phyloP scores from a whole-genome alignment of 2,113 vertebrate genomes.

The Chauna torquata region DNA sequence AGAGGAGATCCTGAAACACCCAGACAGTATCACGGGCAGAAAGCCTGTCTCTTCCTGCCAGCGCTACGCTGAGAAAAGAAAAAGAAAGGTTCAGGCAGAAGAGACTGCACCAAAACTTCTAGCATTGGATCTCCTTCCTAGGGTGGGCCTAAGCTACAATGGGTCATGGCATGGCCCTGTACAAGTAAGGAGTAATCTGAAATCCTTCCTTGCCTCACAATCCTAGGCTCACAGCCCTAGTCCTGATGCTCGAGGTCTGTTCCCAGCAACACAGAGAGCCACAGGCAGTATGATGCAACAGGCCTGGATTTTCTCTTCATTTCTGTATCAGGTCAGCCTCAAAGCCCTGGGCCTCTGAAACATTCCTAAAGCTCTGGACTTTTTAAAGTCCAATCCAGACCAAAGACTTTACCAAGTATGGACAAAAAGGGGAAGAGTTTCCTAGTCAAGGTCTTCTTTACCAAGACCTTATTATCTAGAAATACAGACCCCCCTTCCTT shows the following conservation, averaged over 20 bases:
- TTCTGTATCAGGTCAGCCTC: neutral
- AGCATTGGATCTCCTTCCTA: neutral
- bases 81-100: neutral
- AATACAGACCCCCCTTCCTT: neutral
- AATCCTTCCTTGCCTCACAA: neutral
- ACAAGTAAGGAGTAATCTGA: neutral
- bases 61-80: neutral
- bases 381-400: neutral
- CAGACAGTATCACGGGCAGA: neutral
- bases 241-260: neutral
- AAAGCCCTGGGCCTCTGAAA: neutral
- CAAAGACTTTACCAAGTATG: neutral
- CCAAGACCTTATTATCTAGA: neutral
- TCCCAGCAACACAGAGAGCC: neutral
- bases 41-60: neutral
- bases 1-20: neutral
- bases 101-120: neutral
- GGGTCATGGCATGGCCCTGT: neutral
- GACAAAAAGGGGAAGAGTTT: neutral
- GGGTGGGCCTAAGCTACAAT: neutral
- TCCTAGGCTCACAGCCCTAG: neutral
- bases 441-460: neutral
- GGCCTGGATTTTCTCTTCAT: neutral
- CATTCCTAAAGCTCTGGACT: neutral
- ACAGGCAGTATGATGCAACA: neutral